These are phyloP conservation scores for Grus americana DNA, from an alignment of 2,113 vertebrate species.

Conservation along the genomic window DNA sequence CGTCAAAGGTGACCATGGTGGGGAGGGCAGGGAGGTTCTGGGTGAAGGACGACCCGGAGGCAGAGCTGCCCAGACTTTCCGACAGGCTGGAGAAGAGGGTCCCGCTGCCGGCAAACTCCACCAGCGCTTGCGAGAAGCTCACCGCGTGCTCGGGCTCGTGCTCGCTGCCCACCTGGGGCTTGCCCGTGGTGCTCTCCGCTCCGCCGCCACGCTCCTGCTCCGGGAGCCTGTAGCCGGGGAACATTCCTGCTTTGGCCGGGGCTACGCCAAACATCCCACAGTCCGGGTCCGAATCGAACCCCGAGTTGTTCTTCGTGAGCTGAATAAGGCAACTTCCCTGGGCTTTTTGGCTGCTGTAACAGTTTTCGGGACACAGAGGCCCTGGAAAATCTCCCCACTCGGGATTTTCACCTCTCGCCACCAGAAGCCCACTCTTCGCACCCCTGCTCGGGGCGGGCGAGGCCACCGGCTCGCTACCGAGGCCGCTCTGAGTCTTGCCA, in stretches of 20 bases:
- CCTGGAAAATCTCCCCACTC: constrained; percentile 74
- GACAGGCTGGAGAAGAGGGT: constrained; percentile 86
- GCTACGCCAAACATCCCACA: constrained; percentile 28
- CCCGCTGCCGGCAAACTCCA: constrained; percentile 88
- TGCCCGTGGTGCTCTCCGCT: background rate
- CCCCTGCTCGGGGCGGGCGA: constrained; percentile 25
- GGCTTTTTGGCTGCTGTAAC: constrained; percentile 60
- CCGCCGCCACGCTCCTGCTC: fast-evolving
- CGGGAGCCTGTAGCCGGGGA: constrained; percentile 21
- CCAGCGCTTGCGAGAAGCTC: constrained; percentile 92
- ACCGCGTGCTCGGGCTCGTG: constrained; percentile 84
- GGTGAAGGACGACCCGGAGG: constrained; percentile 84
- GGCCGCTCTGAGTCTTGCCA: constrained; percentile 38
- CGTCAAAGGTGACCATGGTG: constrained; percentile 94
- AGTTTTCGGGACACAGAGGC: constrained; percentile 51
- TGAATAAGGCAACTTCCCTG: constrained; percentile 70
- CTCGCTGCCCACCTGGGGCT: background rate
- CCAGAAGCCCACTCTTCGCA: constrained; percentile 8
- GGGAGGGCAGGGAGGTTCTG: constrained; percentile 90
- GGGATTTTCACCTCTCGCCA: constrained; percentile 50
- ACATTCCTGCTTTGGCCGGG: background rate
- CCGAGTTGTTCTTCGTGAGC: constrained; percentile 38
- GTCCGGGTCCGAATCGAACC: constrained; percentile 59
- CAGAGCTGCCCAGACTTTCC: constrained; percentile 77
- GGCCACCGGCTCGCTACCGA: constrained; percentile 38